Percentiles rank a stretch among this genome's conserved stretches.
These are phyloP conservation scores for Pongo pygmaeus DNA, from an alignment of 2,113 vertebrate species.

Conservation along the genomic window DNA sequence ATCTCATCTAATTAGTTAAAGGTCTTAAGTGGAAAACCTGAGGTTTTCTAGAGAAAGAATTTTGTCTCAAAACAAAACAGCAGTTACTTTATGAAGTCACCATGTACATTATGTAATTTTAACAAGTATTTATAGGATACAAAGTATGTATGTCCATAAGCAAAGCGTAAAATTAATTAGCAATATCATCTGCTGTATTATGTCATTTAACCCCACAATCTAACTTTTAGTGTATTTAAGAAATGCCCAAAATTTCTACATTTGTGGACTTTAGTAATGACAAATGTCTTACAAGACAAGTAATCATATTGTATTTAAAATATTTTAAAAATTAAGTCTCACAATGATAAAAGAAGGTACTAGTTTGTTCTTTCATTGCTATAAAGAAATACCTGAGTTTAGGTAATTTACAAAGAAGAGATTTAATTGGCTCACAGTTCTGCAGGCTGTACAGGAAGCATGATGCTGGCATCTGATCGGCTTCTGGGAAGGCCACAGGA, in stretches of 20 bases:
- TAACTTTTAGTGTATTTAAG: not conserved
- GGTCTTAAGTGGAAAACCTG: not conserved
- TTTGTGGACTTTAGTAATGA: not conserved
- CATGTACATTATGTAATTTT: not conserved
- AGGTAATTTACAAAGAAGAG: too few relatives aligned
- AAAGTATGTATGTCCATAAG: not conserved
- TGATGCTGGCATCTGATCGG: too few relatives aligned
- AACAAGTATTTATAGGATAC: not conserved
- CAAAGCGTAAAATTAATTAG: not conserved
- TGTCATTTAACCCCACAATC: not conserved
- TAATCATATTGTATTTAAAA: not conserved
- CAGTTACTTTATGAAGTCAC: too few relatives aligned
- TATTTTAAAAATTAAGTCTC: not conserved
- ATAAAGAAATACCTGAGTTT: too few relatives aligned
- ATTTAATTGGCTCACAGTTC: too few relatives aligned
- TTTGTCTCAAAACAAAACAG: not conserved
- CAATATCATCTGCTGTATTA: not conserved
- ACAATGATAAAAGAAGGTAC: not conserved
- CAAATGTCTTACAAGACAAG: not conserved
- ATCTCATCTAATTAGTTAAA: not conserved
- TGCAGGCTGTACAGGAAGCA: too few relatives aligned
- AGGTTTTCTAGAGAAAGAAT: not conserved
- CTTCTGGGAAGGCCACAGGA: too few relatives aligned
- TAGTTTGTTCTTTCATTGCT: too few relatives aligned
- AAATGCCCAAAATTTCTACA: not conserved